Percentiles rank a stretch among this genome's conserved stretches.
Conservation (phyloP, 92 coral and sea anemone species). For the Meandrina meandrites region DNA sequence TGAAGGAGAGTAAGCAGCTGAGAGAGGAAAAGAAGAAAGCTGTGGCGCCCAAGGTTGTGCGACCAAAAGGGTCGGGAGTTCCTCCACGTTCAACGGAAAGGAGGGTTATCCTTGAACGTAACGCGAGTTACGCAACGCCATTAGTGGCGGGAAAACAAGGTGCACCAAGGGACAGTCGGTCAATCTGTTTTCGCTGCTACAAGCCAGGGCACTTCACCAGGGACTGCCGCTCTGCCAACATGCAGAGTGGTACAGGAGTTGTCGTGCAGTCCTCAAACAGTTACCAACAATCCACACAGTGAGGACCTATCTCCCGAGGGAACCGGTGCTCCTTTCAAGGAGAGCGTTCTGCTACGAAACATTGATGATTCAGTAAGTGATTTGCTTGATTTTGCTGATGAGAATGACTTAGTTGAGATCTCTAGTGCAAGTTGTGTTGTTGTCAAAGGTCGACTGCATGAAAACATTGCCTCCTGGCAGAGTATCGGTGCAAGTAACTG, state of each 20-base stretch:
- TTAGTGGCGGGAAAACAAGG: constrained; percentile 23
- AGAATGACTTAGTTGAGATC: constrained; percentile 1
- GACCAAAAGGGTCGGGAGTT: constrained; percentile 12
- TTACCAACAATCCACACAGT: not conserved
- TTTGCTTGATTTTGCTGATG: constrained; percentile 1
- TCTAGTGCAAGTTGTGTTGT: constrained; percentile 29
- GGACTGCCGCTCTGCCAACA: constrained; percentile 53
- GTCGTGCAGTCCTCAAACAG: not conserved
- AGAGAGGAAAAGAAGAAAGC: constrained; percentile 56
- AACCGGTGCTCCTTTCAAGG: not conserved
- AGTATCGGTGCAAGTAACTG: constrained; percentile 51
- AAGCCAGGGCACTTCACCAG: constrained; percentile 51
- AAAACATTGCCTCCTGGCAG: constrained; percentile 47
- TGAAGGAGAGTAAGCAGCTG: constrained; percentile 54
- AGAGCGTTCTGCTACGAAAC: not conserved
- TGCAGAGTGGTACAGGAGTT: constrained; percentile 1
- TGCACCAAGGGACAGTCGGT: constrained; percentile 4
- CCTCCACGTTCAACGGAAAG: constrained; percentile 9
- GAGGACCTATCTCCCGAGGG: not conserved
- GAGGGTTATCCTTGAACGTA: constrained; percentile 32
- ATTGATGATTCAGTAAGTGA: constrained; percentile 5
- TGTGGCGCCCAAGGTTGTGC: not conserved
- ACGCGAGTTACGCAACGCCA: constrained; percentile 8
- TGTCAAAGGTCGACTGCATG: constrained; percentile 48
- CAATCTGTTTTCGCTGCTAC: constrained; percentile 60